These are phyloP conservation scores for Steinernema scapterisci DNA, from an alignment of 2,888 invertebrate genomes.

Conservation along the genomic window DNA sequence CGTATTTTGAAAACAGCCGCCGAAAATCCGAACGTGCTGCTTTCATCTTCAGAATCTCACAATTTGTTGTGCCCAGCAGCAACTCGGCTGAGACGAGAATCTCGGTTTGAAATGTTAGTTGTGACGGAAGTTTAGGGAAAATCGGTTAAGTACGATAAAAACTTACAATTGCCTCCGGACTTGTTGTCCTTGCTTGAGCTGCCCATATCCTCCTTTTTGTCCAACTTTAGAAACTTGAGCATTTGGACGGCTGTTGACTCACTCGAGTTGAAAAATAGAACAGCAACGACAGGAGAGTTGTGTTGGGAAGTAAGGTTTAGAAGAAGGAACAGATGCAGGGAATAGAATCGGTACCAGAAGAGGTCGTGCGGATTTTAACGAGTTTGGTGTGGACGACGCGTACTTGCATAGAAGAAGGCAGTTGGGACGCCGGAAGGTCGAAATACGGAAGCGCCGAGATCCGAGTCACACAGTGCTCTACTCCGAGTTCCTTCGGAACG, in stretches of 20 bases:
- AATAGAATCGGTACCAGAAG: slow-evolving; percentile 25
- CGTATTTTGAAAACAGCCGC: background rate
- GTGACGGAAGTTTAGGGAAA: background rate
- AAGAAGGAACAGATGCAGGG: slow-evolving; percentile 31
- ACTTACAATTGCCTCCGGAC: slow-evolving; percentile 50
- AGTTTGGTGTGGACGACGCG: slow-evolving; percentile 15
- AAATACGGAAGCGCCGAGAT: slow-evolving; percentile 19
- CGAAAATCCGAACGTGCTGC: background rate
- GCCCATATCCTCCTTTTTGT: slow-evolving; percentile 51
- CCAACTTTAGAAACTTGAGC: slow-evolving; percentile 62
- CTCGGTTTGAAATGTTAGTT: too few relatives aligned
- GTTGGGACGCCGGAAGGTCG: background rate
- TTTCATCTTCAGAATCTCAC: too few relatives aligned
- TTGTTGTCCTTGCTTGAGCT: slow-evolving; percentile 50
- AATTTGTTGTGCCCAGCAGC: too few relatives aligned
- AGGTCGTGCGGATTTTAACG: slow-evolving; percentile 27
- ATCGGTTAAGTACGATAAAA: slow-evolving; percentile 13
- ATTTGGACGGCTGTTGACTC: slow-evolving; percentile 36
- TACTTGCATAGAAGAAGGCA: slow-evolving; percentile 33
- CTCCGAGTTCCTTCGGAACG: slow-evolving; percentile 26
- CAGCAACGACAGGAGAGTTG: slow-evolving; percentile 5
- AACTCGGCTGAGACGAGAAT: too few relatives aligned
- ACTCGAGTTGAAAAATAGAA: slow-evolving; percentile 21
- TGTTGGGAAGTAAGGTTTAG: slow-evolving; percentile 3
- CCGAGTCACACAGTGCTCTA: slow-evolving; percentile 24